Conservation (phyloP, 2,797 vertebrate species). For the Ctenopoma kingsleyae region DNA sequence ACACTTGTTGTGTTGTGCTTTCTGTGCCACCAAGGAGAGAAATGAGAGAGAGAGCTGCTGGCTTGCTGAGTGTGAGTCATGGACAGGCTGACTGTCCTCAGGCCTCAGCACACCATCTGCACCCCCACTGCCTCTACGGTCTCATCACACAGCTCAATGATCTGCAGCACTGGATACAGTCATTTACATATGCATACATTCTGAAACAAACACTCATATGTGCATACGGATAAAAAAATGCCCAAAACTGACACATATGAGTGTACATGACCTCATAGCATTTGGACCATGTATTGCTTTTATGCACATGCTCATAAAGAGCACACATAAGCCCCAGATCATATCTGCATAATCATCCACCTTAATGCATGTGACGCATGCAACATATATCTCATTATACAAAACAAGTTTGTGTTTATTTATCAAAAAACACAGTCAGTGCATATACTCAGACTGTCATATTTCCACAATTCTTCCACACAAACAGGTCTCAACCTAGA, state of each 20-base stretch:
- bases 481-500: neutral
- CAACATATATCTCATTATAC: neutral
- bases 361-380: neutral
- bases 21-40: constrained; percentile 57
- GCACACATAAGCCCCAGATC: neutral
- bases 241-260: constrained; percentile 25
- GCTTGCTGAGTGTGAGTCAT: constrained; percentile 72
- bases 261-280: constrained; percentile 25
- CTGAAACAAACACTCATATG: constrained; percentile 32
- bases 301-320: neutral
- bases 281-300: constrained; percentile 9
- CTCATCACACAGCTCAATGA: constrained; percentile 71
- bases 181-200: constrained; percentile 41
- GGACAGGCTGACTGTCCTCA: constrained; percentile 71
- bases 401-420: neutral
- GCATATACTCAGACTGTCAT: neutral
- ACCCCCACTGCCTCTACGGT: constrained; percentile 58
- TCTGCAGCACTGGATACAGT: constrained; percentile 39
- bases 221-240: constrained; percentile 14
- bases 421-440: neutral
- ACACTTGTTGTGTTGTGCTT: constrained; percentile 60
- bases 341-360: constrained; percentile 18
- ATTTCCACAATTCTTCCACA: neutral
- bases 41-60: constrained; percentile 32
- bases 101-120: constrained; percentile 77